Evolutionary conservation across 2,797 vertebrate species (phyloP).

Genomic region (Falco novaeseelandiae): DNA sequence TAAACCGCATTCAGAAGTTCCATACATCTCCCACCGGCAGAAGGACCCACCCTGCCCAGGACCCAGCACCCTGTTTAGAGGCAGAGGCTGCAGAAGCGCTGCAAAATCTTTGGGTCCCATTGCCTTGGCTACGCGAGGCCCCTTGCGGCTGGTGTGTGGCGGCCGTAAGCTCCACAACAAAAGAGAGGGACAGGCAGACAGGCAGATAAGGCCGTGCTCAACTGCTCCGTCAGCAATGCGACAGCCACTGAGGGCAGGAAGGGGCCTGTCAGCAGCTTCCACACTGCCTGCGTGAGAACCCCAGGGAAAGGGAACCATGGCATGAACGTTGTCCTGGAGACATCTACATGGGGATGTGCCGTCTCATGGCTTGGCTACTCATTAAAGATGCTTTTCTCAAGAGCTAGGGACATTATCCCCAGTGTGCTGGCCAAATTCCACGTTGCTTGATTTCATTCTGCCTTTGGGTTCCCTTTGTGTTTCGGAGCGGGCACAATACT

Average conservation of each 20-base stretch:
- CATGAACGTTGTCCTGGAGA: not conserved
- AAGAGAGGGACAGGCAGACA: not conserved
- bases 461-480: slow-evolving; percentile 10
- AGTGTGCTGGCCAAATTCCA: not conserved
- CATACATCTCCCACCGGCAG: not conserved
- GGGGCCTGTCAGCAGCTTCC: not conserved
- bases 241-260: not conserved
- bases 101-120: not conserved
- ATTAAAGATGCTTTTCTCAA: not conserved
- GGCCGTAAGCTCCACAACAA: not conserved
- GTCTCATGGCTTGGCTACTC: not conserved
- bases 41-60: not conserved
- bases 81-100: not conserved
- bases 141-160: not conserved
- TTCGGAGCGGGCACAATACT: not conserved
- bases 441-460: not conserved
- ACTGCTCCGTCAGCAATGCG: not conserved
- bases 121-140: not conserved
- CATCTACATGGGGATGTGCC: not conserved
- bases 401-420: not conserved
- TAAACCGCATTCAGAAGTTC: not conserved
- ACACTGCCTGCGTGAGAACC: not conserved
- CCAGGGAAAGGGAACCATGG: not conserved
- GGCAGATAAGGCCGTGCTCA: not conserved
- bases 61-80: not conserved